Conservation (phyloP, 2,888 invertebrate genomes). For the Hipparchia semele region DNA sequence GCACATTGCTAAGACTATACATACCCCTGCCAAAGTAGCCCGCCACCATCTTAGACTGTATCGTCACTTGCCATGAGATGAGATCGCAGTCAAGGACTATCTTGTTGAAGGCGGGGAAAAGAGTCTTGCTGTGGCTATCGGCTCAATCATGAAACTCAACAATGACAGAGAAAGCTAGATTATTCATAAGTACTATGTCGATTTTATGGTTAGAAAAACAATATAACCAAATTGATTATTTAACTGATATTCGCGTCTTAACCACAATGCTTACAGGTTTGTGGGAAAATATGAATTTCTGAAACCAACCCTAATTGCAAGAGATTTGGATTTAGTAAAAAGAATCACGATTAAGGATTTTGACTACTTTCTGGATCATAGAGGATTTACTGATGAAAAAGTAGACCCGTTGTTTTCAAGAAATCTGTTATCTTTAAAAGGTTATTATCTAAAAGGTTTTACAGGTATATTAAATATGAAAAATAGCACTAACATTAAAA, state of each 20-base stretch:
- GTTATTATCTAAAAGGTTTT: conserved; percentile 41
- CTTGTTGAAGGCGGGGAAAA: no score
- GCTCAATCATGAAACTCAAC: no score
- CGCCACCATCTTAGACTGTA: no score
- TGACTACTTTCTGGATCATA: conserved; percentile 78
- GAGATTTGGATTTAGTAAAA: conserved; percentile 77
- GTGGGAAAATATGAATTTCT: conserved; percentile 69
- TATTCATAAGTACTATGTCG: no score
- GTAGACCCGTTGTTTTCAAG: conserved; percentile 75
- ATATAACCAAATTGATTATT: no score
- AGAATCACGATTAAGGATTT: conserved; percentile 79
- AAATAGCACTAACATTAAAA: neutral
- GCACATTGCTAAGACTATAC: no score
- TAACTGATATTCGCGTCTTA: neutral
- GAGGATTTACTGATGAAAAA: conserved; percentile 54
- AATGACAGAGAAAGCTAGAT: no score
- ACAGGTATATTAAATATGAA: neutral
- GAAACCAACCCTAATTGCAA: conserved; percentile 59
- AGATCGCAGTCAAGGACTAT: no score
- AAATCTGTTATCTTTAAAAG: conserved; percentile 71
- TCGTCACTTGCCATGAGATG: no score
- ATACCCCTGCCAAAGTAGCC: no score
- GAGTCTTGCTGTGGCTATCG: no score
- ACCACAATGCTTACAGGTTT: conserved; percentile 45
- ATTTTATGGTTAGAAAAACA: no score